Evolutionary conservation across 2,888 invertebrate species (phyloP), one percentile per base, ranked within the genome.

Genomic region (Portevinia maculata): DNA sequence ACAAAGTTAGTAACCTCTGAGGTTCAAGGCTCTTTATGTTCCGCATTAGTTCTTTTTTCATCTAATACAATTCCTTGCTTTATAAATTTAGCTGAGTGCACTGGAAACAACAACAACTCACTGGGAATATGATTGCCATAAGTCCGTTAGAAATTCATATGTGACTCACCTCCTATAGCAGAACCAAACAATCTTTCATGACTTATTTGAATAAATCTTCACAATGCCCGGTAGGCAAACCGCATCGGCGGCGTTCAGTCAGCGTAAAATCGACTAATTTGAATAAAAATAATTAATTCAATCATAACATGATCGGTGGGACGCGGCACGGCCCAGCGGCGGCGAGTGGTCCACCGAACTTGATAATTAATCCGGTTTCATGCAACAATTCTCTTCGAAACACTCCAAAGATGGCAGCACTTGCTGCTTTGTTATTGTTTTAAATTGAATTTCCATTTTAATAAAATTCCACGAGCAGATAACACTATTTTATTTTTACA

Each of bases 171-270:
- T n/a, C n/a, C n/a, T n/a, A n/a, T n/a, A n/a, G n/a, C n/a, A n/a
- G n/a, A n/a, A n/a, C n/a, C n/a, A n/a, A n/a, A n/a, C n/a, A n/a
- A 21, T 39, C 52, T 65, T 17, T 28, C 53, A 53, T 53, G 41
- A 32, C 13, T 39, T 17, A 65, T 41, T 41, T 24, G 13, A 44
- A 65, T 65, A 65, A 53, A 65, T 65, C 41, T 53, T 15, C 7
- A 44, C 7, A 9, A 8, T 17, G 8, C 2, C 2, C 30, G 3
- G 17, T 2, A n/a, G n/a, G n/a, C n/a, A n/a, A n/a, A n/a, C n/a
- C n/a, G 7, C 28, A 13, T 37, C 48, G 37, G 34, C 37, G 7
- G 13, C 46, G 19, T 9, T 15, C 59, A 5, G 15, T 6, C 62
- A 11, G 6, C 21, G 19, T 17, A 1, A 34, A 37, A 50, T 39